These are phyloP conservation scores for Oreochromis spilurus DNA, from an alignment of 2,113 vertebrate species.

Conservation along the genomic window DNA sequence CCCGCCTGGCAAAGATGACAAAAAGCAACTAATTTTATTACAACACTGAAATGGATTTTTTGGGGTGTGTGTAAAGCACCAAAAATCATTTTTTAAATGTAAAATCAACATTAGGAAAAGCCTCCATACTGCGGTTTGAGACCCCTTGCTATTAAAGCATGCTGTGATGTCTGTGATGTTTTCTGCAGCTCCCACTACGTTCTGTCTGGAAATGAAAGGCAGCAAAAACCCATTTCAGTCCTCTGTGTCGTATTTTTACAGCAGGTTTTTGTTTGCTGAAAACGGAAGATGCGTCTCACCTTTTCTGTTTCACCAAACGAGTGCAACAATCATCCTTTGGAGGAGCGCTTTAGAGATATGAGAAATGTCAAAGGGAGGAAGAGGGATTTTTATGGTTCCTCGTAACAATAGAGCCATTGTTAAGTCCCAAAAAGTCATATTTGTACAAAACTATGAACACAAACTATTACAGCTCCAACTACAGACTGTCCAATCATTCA, in stretches of 20 bases:
- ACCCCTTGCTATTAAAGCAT: neutral
- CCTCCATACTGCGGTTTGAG: neutral
- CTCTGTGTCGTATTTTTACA: neutral
- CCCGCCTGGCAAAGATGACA: too few relatives aligned
- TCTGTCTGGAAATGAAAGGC: neutral
- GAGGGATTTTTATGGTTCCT: neutral
- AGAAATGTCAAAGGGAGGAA: neutral
- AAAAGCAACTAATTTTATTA: neutral
- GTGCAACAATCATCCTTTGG: neutral
- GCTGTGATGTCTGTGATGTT: neutral
- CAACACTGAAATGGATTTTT: neutral
- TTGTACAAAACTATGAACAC: neutral
- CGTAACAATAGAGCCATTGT: neutral
- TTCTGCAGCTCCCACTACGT: neutral
- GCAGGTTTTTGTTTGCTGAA: neutral
- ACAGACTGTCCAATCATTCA: neutral
- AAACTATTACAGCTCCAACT: neutral
- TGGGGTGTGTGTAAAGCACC: neutral
- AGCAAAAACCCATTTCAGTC: neutral
- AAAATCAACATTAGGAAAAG: neutral
- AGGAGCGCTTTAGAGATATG: neutral
- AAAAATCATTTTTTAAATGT: neutral
- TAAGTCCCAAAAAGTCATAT: neutral
- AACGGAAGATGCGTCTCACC: neutral
- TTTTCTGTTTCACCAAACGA: neutral